Base-by-base conservation (phyloP, 2,113 vertebrate genomes). In the Leptodactylus fuscus region DNA sequence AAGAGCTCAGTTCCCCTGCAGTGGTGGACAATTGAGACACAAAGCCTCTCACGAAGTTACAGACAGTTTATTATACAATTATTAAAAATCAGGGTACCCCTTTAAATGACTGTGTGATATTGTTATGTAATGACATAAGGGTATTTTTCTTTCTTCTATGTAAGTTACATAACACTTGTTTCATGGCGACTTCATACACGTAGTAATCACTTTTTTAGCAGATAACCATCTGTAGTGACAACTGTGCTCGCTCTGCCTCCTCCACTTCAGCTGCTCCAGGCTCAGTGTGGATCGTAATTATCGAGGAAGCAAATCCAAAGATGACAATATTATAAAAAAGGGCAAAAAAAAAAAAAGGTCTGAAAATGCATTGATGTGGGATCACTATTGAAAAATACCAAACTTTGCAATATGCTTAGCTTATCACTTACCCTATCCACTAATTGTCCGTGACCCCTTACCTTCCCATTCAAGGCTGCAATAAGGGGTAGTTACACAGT, bases 181-280 rank as follows among this genome's bases (percentile, higher is more conserved):
- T 46, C 38, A 41, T 38, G 38, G 49, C 24, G 34, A 60, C 58
- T 74, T 62, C 34, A 60, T 58, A 73, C 34, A 58, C 41, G 13
- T 67, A 49, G 27, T 49, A 18, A 67, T 48, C 27, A 48, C 16
- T 48, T 41, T 60, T 65, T 62, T 49, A 62, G 3, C 24, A 58
- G 51, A 16, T n/a, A 22, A 53, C 71, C 82, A 84, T 84, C 71
- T 84, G 82, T 49, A 32, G 53, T 32, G 55, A 76, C 82, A 65
- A 84, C 32, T 76, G 49, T 83, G 81, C 34, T 58, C 67, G 22
- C 27, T n/a, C 24, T 46, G 9, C 82, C 71, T 76, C 82, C 82
- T 60, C 73, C 82, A 44, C n/a, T 62, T 32, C 69, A 83, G 65
- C 82, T 84, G 82, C 44, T 60, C 8, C 16, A 38, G 22, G 70